Base-by-base conservation (phyloP, 2,888 invertebrate species). In the Uropetala carovei region DNA sequence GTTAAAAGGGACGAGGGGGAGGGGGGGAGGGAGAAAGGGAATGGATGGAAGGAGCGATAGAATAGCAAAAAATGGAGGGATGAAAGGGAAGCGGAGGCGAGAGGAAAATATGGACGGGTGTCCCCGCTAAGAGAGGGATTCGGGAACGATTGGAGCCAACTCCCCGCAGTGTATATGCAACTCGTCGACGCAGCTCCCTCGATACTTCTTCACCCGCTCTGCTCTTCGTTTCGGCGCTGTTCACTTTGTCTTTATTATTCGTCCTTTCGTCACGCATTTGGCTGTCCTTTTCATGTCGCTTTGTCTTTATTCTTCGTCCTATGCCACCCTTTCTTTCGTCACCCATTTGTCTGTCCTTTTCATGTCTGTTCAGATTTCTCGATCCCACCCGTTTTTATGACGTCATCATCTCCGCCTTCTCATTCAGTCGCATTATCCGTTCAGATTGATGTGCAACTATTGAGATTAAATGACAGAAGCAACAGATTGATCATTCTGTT, bases 31-130 rank as follows among this genome's bases (percentile, higher is more conserved):
- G 43, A 11, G 27, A 5, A 57, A 9, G 7, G 16, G 16, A 11
- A 16, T 83, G 16, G 30, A 30, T 18, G 83, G 83, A n/a, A 83
- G 83, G 83, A 57, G 83, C 83, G 56, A 75, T 75, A 11, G 57
- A 8, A 43, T 43, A 43, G 43, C 43, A 3, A 43, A 43, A 43
- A 43, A 43, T 43, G 43, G 43, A 43, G 43, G 43, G 43, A 57
- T 11, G 83, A 18, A n/a, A 57, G 56, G 82, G 16, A 8, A 5
- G 27, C 16, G 18, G 82, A 43, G 43, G 83, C 18, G 4, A 57
- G 56, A n/a, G 43, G 82, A 9, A 5, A 18, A 57, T 56, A 56
- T 56, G 56, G 83, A 56, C 83, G 83, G 83, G 9, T 57, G n/a
- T 57, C 4, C 18, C 83, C 83, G 56, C 56, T n/a, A 11, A 11